Evolutionary conservation across 2,113 vertebrate genomes (phyloP).

Genomic region (Tupaia tana): DNA sequence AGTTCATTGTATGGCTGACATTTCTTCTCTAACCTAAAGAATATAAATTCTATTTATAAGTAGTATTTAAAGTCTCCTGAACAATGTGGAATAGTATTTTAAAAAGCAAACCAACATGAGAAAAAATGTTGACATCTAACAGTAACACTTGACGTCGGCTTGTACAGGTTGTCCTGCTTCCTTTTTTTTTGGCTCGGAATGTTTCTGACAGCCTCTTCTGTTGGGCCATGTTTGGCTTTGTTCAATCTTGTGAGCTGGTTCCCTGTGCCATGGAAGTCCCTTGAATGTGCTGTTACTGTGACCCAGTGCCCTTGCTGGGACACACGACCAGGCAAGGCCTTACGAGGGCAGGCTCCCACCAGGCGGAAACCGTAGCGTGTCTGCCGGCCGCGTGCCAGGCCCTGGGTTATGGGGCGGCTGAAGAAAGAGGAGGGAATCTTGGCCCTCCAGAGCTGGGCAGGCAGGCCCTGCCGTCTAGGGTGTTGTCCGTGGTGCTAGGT

Average conservation of each 20-base stretch:
- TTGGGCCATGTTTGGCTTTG: not conserved
- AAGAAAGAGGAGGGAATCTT: not conserved
- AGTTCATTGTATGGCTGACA: not conserved
- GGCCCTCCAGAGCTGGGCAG: not conserved
- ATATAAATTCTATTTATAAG: not conserved
- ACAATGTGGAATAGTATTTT: not conserved
- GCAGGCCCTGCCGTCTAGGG: rapidly evolving
- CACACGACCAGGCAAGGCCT: not conserved
- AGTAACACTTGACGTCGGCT: not conserved
- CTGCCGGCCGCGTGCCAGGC: not conserved
- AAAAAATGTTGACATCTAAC: not conserved
- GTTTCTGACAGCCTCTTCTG: not conserved
- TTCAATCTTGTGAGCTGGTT: not conserved
- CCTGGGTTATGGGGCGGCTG: not conserved
- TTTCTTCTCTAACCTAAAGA: not conserved
- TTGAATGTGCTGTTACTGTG: not conserved
- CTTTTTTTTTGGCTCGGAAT: too few relatives aligned
- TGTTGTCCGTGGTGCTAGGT: not conserved
- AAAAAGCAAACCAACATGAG: conserved; percentile 10
- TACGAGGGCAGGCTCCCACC: not conserved
- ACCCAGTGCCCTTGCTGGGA: not conserved
- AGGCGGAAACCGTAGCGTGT: not conserved
- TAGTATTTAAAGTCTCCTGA: conserved; percentile 5
- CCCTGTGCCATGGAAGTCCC: not conserved
- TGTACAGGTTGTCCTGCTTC: not conserved